Base-by-base conservation (phyloP, 2,113 vertebrate species). In the Myrmecophaga tridactyla region DNA sequence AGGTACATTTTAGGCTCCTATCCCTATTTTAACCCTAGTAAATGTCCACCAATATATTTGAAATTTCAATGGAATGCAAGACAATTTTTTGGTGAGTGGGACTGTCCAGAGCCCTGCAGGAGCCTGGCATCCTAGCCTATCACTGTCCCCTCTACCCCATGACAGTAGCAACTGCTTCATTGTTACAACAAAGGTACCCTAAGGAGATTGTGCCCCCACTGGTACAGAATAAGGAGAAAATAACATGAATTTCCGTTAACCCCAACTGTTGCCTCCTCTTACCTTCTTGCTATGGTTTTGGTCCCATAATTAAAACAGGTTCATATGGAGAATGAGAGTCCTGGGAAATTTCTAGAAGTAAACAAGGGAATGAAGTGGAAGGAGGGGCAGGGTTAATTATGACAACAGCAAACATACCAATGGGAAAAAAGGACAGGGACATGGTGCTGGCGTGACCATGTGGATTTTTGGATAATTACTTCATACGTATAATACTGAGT, bases 81-180 rank as follows among this genome's bases (percentile, higher is more conserved):
- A 25, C 51, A 0, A 10, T 51, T 1, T 73, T 76, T 82, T 86
- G 21, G 9, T 73, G 80, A 39, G 29, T 69, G 2, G 36, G 21
- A 15, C 17, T 67, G 25, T 78, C 63, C 5, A 51, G 39, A 80
- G 10, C 46, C 31, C 21, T n/a, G 0, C 13, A 67, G 13, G 29
- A 67, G 43, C 36, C 14, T 72, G 18, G 21, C 9, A 81, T 43
- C 21, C 43, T 60, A 36, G 13, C 4, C 18, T 84, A 12, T 80
- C 31, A 48, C 29, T 20, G 12, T 20, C 14, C 39, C 9, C 21
- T 67, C 31, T 14, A 18, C 60, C 4, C 39, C 29, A 76, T 65
- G 43, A 65, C 15, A 65, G 11, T 11, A 21, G 46, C n/a, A 1
- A 7, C 0, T 0, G 8, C 1, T 29, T 75, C 36, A 34, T 0